These are phyloP conservation scores for Petromus typicus DNA, from an alignment of 2,113 vertebrate species.

Conservation along the genomic window DNA sequence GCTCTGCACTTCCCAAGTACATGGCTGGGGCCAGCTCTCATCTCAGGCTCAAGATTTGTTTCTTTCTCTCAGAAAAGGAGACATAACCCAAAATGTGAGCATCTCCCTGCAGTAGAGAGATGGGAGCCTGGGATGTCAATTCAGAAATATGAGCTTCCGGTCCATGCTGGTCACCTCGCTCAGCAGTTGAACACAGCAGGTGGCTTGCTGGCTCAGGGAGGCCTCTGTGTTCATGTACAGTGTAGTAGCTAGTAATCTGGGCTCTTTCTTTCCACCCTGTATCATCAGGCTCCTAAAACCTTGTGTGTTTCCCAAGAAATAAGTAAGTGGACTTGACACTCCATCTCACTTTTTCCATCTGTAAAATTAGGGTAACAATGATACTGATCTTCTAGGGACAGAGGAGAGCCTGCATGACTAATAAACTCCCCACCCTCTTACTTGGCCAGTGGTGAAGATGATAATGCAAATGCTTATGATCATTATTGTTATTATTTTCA, in stretches of 20 bases:
- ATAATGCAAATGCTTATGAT: accelerated
- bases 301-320: accelerated
- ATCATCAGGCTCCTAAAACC: accelerated
- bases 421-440: background rate
- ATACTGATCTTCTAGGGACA: accelerated
- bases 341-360: background rate
- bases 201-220: too few species aligned
- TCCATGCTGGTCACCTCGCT: background rate
- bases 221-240: accelerated
- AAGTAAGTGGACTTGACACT: too few species aligned
- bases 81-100: accelerated
- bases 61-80: background rate
- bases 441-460: too few species aligned
- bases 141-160: background rate
- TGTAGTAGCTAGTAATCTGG: background rate
- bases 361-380: background rate
- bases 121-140: too few species aligned
- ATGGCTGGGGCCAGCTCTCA: accelerated
- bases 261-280: too few species aligned
- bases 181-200: background rate
- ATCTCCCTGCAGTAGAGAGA: background rate
- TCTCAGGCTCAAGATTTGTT: accelerated
- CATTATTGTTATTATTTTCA: background rate
- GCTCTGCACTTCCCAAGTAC: background rate
- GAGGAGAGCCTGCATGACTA: background rate